Evolutionary conservation across 2,797 vertebrate genomes (phyloP).

Genomic region (Apodemus agrarius): DNA sequence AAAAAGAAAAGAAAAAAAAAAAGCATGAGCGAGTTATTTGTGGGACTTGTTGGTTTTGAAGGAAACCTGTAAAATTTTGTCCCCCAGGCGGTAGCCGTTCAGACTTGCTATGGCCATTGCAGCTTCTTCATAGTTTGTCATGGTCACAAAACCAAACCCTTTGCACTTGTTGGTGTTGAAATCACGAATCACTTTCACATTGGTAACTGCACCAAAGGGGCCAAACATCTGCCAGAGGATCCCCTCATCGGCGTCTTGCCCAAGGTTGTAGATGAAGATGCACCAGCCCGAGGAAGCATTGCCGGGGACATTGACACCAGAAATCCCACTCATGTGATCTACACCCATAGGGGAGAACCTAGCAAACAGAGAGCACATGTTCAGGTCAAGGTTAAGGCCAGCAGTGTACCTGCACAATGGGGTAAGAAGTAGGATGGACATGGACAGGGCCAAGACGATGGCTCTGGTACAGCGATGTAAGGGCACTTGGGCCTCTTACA

Average conservation of each 20-base stretch:
- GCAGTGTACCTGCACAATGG: slow-evolving; percentile 60
- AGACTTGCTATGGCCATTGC: slow-evolving; percentile 99
- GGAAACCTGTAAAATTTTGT: slow-evolving; percentile 99
- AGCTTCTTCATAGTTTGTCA: slow-evolving; percentile 99
- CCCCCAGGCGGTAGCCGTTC: slow-evolving; percentile 98
- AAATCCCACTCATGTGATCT: slow-evolving; percentile 98
- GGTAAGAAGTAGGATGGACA: background rate
- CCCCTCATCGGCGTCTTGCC: slow-evolving; percentile 98
- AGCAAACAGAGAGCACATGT: slow-evolving; percentile 88
- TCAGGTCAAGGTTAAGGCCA: slow-evolving; percentile 86
- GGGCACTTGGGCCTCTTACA: background rate
- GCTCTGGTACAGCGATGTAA: background rate
- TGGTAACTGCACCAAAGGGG: slow-evolving; percentile 98
- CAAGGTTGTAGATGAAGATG: slow-evolving; percentile 99
- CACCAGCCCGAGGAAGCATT: slow-evolving; percentile 97
- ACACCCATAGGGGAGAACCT: slow-evolving; percentile 99
- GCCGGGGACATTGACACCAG: slow-evolving; percentile 94
- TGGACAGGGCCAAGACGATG: background rate
- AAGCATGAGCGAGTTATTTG: slow-evolving; percentile 94
- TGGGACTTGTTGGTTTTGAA: slow-evolving; percentile 99
- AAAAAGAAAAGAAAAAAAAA: slow-evolving; percentile 85
- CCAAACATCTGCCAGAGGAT: slow-evolving; percentile 99
- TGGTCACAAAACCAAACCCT: slow-evolving; percentile 99
- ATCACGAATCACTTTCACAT: slow-evolving; percentile 99
- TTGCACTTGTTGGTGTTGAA: slow-evolving; percentile 99